phyloP scores from a whole-genome alignment of 2,888 invertebrate species.

The Philereme transversata region DNA sequence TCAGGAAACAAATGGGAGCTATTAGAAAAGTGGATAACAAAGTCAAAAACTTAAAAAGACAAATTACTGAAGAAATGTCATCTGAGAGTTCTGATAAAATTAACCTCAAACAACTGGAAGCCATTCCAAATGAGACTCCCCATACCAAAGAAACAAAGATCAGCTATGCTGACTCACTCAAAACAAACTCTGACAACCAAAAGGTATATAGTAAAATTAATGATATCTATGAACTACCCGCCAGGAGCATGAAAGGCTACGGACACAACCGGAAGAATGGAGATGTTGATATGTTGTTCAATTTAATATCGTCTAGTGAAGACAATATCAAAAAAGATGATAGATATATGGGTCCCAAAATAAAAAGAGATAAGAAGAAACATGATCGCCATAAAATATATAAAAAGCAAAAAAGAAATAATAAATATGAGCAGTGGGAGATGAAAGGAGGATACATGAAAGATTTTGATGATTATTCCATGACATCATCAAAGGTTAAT shows the following conservation, averaged over 20 bases:
- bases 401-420: slow-evolving; percentile 72
- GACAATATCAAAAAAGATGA: slow-evolving; percentile 71
- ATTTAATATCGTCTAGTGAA: slow-evolving; percentile 56
- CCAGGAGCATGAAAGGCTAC: slow-evolving; percentile 76
- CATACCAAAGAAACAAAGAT: slow-evolving; percentile 48
- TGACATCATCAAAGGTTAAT: slow-evolving; percentile 55
- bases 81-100: slow-evolving; percentile 27
- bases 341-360: slow-evolving; percentile 62
- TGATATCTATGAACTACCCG: slow-evolving; percentile 37
- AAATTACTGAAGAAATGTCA: slow-evolving; percentile 19
- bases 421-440: slow-evolving; percentile 77
- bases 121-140: slow-evolving; percentile 13
- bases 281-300: slow-evolving; percentile 40
- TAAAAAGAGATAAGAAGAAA: slow-evolving; percentile 66
- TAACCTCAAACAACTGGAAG: slow-evolving; percentile 20
- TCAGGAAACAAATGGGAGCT: slow-evolving; percentile 10
- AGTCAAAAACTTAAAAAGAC: slow-evolving; percentile 21
- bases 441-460: slow-evolving; percentile 73
- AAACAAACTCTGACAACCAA: slow-evolving; percentile 43
- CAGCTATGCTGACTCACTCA: slow-evolving; percentile 71
- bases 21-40: slow-evolving; percentile 4
- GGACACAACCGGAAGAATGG: slow-evolving; percentile 58
- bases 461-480: slow-evolving; percentile 67
- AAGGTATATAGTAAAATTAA: slow-evolving; percentile 41
- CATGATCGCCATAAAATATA: slow-evolving; percentile 64